Evolutionary conservation across 2,888 invertebrate genomes (phyloP).

Genomic region (Cylindroiulus punctatus): DNA sequence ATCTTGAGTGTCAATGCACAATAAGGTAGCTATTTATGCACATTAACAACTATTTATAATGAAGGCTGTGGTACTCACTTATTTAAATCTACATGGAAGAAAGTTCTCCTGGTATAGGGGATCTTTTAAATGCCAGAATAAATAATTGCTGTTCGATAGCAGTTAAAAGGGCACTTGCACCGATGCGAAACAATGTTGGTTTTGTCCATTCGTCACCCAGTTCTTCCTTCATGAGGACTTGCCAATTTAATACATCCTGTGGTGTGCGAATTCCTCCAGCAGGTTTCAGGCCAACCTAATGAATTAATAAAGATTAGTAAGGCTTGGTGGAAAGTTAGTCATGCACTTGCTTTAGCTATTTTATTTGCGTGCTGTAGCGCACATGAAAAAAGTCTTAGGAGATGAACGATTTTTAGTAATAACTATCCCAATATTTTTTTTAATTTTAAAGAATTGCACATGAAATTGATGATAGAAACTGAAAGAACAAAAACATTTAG

Average conservation of each 20-base stretch:
- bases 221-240: slow-evolving; percentile 82
- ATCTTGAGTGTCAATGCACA: neutral
- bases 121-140: slow-evolving; percentile 46
- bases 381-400: too few species aligned
- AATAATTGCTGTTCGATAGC: slow-evolving; percentile 75
- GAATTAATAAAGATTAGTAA: neutral
- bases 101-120: slow-evolving; percentile 50
- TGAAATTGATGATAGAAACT: too few species aligned
- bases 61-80: neutral
- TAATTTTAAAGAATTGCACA: too few species aligned
- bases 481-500: too few species aligned
- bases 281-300: slow-evolving; percentile 93
- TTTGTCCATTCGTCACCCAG: slow-evolving; percentile 88
- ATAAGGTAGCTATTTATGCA: neutral
- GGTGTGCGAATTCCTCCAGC: slow-evolving; percentile 94
- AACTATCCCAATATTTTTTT: too few species aligned
- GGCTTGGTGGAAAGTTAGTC: neutral
- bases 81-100: neutral
- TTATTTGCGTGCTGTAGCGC: too few species aligned
- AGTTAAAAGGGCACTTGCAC: slow-evolving; percentile 89
- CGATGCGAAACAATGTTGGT: slow-evolving; percentile 82
- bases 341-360: too few species aligned
- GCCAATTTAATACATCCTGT: slow-evolving; percentile 86
- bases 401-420: too few species aligned
- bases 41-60: neutral